Conservation (phyloP, 2,113 vertebrate species). For the Megalops atlanticus region DNA sequence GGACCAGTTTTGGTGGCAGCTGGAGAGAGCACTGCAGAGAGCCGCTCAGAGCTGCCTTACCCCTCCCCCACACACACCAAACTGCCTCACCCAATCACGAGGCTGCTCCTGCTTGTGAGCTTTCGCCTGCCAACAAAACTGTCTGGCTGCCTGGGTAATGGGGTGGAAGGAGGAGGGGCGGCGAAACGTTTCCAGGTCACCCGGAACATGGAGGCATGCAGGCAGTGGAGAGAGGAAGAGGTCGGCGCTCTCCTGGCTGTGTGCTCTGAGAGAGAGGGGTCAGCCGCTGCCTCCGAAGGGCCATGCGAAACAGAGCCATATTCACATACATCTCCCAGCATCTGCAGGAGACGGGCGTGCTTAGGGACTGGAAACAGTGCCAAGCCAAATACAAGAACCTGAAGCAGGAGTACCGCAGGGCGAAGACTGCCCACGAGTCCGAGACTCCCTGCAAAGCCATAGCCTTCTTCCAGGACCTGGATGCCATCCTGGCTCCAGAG, state of each 20-base stretch:
- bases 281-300: slow-evolving; percentile 72
- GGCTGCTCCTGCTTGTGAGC: slow-evolving; percentile 78
- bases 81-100: slow-evolving; percentile 93
- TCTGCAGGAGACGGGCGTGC: slow-evolving; percentile 81
- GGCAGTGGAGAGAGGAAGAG: slow-evolving; percentile 73
- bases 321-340: slow-evolving; percentile 87
- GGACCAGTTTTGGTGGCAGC: slow-evolving; percentile 58
- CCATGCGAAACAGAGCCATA: slow-evolving; percentile 81
- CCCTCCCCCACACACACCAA: slow-evolving; percentile 72
- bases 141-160: slow-evolving; percentile 94
- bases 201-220: slow-evolving; percentile 85
- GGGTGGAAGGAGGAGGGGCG: slow-evolving; percentile 82
- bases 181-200: slow-evolving; percentile 91
- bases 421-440: slow-evolving; percentile 67
- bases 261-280: slow-evolving; percentile 84
- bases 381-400: slow-evolving; percentile 85
- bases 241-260: slow-evolving; percentile 82
- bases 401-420: slow-evolving; percentile 81
- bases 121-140: slow-evolving; percentile 85
- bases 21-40: neutral
- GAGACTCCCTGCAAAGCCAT: slow-evolving; percentile 69
- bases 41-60: slow-evolving; percentile 51
- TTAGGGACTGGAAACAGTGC: slow-evolving; percentile 86
- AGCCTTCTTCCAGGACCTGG: slow-evolving; percentile 75
- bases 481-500: slow-evolving; percentile 66